Conservation (phyloP, 2,113 vertebrate genomes). For the Athene cunicularia region DNA sequence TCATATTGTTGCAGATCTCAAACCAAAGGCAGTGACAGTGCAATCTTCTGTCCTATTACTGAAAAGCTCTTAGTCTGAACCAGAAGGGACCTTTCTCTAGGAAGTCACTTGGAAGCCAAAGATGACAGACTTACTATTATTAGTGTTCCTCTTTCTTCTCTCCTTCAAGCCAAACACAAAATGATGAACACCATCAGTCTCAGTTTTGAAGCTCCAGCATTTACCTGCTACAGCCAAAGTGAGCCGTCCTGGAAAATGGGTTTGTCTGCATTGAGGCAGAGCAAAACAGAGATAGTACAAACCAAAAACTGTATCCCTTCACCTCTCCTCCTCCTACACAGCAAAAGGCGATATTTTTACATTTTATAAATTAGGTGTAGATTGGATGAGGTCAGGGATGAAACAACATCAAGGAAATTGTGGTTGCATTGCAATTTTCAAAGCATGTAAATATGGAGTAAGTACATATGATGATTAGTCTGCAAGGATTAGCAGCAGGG, state of each 20-base stretch:
- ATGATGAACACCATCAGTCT: not conserved
- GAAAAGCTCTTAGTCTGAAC: not conserved
- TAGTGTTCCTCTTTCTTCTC: not conserved
- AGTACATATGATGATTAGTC: not conserved
- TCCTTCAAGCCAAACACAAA: not conserved
- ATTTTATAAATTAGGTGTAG: not conserved
- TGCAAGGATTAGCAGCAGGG: not conserved
- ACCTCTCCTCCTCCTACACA: not conserved
- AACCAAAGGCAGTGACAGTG: not conserved
- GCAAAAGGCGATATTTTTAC: not conserved
- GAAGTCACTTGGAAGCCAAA: not conserved
- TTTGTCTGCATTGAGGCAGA: not conserved
- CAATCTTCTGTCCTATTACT: not conserved
- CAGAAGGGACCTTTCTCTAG: not conserved
- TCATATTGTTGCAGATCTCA: not conserved
- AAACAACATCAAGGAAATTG: not conserved
- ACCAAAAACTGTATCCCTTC: not conserved
- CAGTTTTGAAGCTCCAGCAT: not conserved
- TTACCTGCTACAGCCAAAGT: not conserved
- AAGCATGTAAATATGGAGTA: not conserved
- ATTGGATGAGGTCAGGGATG: not conserved
- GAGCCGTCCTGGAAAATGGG: not conserved
- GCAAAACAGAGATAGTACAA: not conserved
- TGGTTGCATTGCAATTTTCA: not conserved
- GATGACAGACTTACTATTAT: not conserved